Conservation (phyloP, 37 sponge, comb jelly and placozoan genomes). For the Eunapius fragilis region DNA sequence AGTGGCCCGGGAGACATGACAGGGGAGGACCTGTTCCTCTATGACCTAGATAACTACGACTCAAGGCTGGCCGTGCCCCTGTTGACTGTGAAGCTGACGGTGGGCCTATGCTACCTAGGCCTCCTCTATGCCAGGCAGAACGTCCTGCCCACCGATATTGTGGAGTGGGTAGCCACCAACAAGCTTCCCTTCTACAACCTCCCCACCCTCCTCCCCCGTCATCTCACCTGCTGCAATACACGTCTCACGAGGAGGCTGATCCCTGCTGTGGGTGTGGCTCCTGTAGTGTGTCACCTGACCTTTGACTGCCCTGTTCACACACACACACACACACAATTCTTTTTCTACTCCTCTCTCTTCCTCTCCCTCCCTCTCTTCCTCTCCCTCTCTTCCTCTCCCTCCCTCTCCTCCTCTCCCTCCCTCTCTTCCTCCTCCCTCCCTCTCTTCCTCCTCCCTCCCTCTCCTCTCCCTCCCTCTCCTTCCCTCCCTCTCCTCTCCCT, state of each 20-base stretch:
- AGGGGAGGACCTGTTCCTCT: background rate
- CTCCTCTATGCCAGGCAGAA: slow-evolving; percentile 50
- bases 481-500: background rate
- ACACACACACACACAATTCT: background rate
- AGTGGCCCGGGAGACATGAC: background rate
- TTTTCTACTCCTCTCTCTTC: background rate
- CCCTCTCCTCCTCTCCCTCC: background rate
- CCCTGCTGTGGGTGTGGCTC: background rate
- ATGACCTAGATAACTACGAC: background rate
- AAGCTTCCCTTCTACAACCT: slow-evolving; percentile 3
- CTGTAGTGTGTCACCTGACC: too few species aligned
- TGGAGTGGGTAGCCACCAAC: slow-evolving; percentile 17
- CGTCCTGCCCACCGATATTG: slow-evolving; percentile 41
- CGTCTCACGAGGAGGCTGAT: slow-evolving; percentile 9
- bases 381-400: background rate
- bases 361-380: too few species aligned
- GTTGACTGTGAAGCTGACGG: background rate
- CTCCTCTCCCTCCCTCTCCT: background rate
- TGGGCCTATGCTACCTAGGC: slow-evolving; percentile 45
- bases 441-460: background rate
- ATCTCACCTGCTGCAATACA: background rate
- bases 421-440: background rate
- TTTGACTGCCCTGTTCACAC: background rate
- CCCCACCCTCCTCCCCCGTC: background rate
- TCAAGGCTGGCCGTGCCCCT: background rate